Conservation (phyloP, 2,888 invertebrate species). For the Eustalomyia histrio region DNA sequence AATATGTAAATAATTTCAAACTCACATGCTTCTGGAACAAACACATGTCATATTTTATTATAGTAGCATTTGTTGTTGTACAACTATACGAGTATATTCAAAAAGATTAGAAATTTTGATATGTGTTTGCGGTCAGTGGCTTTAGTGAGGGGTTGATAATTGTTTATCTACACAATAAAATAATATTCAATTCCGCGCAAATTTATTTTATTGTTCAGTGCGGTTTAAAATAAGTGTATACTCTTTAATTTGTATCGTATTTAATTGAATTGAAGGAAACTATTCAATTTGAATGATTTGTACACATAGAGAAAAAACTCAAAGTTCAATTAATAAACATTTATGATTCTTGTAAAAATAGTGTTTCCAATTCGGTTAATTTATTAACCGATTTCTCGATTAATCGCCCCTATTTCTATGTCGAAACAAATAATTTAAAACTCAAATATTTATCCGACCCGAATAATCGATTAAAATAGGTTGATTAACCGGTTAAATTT, state of each 20-base stretch:
- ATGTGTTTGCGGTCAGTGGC: constrained; percentile 55
- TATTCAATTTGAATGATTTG: constrained; percentile 61
- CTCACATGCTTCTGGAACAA: constrained; percentile 29
- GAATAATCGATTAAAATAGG: too few relatives aligned
- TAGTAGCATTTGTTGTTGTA: constrained; percentile 6
- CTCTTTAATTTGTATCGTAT: constrained; percentile 41
- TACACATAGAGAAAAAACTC: too few relatives aligned
- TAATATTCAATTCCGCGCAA: not conserved
- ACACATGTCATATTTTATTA: constrained; percentile 5
- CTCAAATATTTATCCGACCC: too few relatives aligned
- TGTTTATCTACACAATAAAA: constrained; percentile 37
- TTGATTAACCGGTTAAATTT: too few relatives aligned
- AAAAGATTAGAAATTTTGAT: constrained; percentile 22
- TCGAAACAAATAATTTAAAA: too few relatives aligned
- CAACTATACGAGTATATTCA: not conserved
- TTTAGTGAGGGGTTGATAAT: constrained; percentile 53
- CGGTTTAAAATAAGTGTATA: not conserved
- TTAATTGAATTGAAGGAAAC: constrained; percentile 67
- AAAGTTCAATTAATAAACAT: too few relatives aligned
- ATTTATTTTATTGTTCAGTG: not conserved
- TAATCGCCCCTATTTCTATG: too few relatives aligned
- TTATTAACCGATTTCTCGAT: too few relatives aligned
- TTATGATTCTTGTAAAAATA: too few relatives aligned
- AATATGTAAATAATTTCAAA: constrained; percentile 18
- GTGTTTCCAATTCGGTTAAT: too few relatives aligned